Conservation (phyloP, 92 coral and sea anemone species). For the Porites evermanni region DNA sequence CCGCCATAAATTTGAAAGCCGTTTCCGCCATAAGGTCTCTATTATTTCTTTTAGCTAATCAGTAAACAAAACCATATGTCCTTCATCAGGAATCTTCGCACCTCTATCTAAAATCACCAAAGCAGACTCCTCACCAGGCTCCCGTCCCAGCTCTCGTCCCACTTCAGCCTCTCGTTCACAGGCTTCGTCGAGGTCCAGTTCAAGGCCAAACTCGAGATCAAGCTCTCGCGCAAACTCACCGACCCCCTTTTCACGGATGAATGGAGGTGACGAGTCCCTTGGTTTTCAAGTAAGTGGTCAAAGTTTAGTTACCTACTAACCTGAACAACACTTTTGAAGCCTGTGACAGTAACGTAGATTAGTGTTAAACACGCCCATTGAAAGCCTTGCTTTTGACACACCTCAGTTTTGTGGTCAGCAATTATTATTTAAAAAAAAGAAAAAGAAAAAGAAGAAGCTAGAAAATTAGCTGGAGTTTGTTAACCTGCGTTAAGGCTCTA, state of each 20-base stretch:
- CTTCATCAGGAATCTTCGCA: constrained; percentile 83
- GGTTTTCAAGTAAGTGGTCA: constrained; percentile 39
- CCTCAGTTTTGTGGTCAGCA: too few species aligned
- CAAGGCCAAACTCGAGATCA: constrained; percentile 71
- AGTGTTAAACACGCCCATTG: too few species aligned
- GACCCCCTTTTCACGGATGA: constrained; percentile 37
- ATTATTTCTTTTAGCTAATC: too few species aligned
- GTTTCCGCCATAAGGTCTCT: too few species aligned
- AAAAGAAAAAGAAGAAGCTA: too few species aligned
- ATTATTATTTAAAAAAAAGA: too few species aligned
- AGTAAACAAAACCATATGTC: background rate
- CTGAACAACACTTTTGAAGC: background rate
- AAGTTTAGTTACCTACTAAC: too few species aligned
- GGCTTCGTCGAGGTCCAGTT: constrained; percentile 69
- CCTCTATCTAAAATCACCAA: constrained; percentile 89
- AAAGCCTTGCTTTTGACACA: too few species aligned
- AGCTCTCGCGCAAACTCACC: constrained; percentile 92
- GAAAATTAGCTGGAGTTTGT: too few species aligned
- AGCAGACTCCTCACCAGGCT: constrained; percentile 51
- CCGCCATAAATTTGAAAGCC: too few species aligned
- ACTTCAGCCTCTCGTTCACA: constrained; percentile 79
- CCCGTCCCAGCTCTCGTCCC: constrained; percentile 81
- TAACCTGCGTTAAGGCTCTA: too few species aligned
- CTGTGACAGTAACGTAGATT: background rate
- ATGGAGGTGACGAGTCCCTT: constrained; percentile 28